A percentile compares a stretch with the other conserved stretches of the same genome.
Evolutionary conservation across 2,888 invertebrate genomes (phyloP).

Genomic region (Hesperia comma): DNA sequence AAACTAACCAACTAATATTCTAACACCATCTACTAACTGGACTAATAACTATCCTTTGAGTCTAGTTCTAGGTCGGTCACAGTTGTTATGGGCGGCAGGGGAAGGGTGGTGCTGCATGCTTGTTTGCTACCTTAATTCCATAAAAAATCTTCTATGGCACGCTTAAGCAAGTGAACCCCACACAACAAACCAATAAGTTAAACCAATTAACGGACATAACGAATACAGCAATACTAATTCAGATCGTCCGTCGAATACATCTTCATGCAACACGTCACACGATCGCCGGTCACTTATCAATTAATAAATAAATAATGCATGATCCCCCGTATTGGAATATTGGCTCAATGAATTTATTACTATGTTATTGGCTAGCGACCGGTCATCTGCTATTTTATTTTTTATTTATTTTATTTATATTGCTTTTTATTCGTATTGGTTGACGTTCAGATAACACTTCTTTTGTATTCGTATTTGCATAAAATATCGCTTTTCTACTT

Average conservation of each 20-base stretch:
- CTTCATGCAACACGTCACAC: background rate
- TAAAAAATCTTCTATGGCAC: too few relatives aligned
- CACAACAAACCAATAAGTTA: background rate
- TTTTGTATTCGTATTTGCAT: constrained; percentile 2
- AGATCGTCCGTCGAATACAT: background rate
- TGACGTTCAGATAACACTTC: background rate
- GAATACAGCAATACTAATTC: constrained; percentile 1
- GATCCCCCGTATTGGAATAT: constrained; percentile 35
- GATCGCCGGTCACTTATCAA: constrained; percentile 3
- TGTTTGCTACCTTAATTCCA: too few relatives aligned
- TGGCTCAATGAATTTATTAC: constrained; percentile 46
- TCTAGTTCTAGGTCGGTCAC: too few relatives aligned
- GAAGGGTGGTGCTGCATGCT: too few relatives aligned
- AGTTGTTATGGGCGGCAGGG: too few relatives aligned
- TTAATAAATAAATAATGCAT: constrained; percentile 45
- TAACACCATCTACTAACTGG: too few relatives aligned
- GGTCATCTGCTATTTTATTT: constrained; percentile 1
- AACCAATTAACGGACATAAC: background rate
- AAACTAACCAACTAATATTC: too few relatives aligned
- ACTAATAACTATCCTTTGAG: too few relatives aligned
- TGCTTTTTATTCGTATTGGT: background rate
- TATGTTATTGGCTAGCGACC: constrained; percentile 35
- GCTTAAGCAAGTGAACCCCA: too few relatives aligned
- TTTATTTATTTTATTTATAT: too few relatives aligned
- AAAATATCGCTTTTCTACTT: background rate